Conservation (phyloP, 2,888 invertebrate genomes). For the Andrena bicolor region DNA sequence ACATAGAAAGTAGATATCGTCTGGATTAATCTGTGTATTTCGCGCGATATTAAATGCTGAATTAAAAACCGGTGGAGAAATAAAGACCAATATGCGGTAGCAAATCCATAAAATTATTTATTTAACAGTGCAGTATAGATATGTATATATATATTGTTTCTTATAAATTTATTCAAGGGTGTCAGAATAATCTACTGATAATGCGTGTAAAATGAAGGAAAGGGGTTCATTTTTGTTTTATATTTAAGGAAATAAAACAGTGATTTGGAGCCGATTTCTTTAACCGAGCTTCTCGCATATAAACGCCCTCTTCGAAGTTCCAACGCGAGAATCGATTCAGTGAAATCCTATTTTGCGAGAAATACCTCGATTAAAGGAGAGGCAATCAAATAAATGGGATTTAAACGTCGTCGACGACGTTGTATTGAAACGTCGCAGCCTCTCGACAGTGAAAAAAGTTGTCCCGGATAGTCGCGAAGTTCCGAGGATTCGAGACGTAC, state of each 20-base stretch:
- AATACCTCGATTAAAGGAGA: constrained; percentile 72
- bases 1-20: too few relatives aligned
- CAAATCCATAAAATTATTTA: too few relatives aligned
- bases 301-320: constrained; percentile 53
- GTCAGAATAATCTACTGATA: neutral
- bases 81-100: too few relatives aligned
- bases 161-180: neutral
- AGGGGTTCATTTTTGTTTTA: neutral
- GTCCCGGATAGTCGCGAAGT: constrained; percentile 1
- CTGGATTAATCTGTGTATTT: too few relatives aligned
- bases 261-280: constrained; percentile 49
- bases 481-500: neutral
- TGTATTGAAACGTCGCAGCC: constrained; percentile 48
- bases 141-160: neutral
- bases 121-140: too few relatives aligned
- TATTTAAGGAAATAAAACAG: constrained; percentile 24
- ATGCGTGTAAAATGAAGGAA: neutral
- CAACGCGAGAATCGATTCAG: constrained; percentile 47
- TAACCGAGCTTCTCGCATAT: constrained; percentile 55
- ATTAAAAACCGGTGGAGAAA: too few relatives aligned
- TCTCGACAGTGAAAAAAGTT: constrained; percentile 45
- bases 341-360: constrained; percentile 66
- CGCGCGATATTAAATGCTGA: too few relatives aligned
- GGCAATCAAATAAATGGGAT: constrained; percentile 78
- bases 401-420: constrained; percentile 73